Base-by-base conservation (phyloP, 2,113 vertebrate species). In the Uropsilus gracilis region DNA sequence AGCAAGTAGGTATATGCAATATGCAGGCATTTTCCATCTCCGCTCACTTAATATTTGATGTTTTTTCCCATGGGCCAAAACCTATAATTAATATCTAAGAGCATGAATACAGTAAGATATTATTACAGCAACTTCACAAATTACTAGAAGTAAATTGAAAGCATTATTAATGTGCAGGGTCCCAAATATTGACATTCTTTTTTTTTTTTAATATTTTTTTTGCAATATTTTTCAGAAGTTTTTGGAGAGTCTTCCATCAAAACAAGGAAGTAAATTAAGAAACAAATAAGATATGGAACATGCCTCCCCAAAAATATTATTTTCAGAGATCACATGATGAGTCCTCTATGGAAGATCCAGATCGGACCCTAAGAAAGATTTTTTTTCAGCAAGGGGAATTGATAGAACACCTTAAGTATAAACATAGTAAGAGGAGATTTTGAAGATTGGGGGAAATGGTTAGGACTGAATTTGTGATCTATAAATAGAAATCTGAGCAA, bases 401-500 rank as follows among this genome's bases (percentile, higher is more conserved):
- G 11, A 75, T 12, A 78, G 50, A 44, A 68, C 26, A 44, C 20
- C 11, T 82, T 24, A 20, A 2, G 14, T 55, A 42, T 44, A 73
- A 57, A 32, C 7, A n/a, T 11, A 28, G 12, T 2, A 14, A 78
- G 48, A 64, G 13, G 32, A 44, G 39, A 37, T 48, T 78, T 44
- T 72, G 39, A 72, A 37, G 68, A 46, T 12, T 59, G 34, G 13
- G 18, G 22, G 9, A 75, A 50, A 78, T 30, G 17, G 1, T 14
- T 77, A 39, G 76, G 42, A 20, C 34, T 89, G 11, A 80, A 53
- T 37, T 75, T 34, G 22, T 66, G 50, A 89, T 53, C 59, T 37
- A 2, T 72, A 93, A 92, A 68, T 48, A 93, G 59, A 94, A 94
- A 66, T 34, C 76, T 11, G 64, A 85, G 78, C 63, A 90, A 96